A percentile compares a stretch with the other conserved stretches of the same genome.
Conservation (phyloP, 1,140 invertebrate genomes). For the Agraylea sexmaculata region DNA sequence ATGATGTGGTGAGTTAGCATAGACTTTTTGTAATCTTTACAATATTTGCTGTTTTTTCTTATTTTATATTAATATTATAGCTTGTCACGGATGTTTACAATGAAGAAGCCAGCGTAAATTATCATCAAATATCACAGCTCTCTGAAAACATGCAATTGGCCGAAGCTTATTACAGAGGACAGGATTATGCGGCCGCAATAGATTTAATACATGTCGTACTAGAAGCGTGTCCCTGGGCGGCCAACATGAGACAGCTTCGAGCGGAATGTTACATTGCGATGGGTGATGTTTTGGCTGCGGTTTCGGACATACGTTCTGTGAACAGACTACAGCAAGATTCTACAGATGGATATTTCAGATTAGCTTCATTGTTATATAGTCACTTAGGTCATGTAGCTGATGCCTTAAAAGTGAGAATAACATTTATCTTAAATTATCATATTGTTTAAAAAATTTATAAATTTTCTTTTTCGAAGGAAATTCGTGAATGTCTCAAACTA, state of each 20-base stretch:
- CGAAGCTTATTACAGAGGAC: constrained; percentile 50
- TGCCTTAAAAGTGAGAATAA: constrained; percentile 59
- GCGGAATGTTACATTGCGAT: constrained; percentile 69
- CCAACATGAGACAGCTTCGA: constrained; percentile 69
- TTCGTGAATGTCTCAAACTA: constrained; percentile 93
- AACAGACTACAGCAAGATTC: constrained; percentile 87
- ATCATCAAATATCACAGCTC: constrained; percentile 51
- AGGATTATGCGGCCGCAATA: constrained; percentile 60
- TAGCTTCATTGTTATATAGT: constrained; percentile 72
- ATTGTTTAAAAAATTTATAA: not conserved
- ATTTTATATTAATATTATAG: constrained; percentile 38
- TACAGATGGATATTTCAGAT: constrained; percentile 74
- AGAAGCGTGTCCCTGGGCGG: constrained; percentile 85
- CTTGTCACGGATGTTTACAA: constrained; percentile 63
- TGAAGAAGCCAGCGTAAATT: constrained; percentile 55
- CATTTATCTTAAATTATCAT: constrained; percentile 14
- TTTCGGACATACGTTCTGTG: constrained; percentile 79
- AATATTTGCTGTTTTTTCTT: constrained; percentile 9
- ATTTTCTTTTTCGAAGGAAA: constrained; percentile 49
- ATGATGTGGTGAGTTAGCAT: constrained; percentile 62
- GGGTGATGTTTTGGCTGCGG: constrained; percentile 77
- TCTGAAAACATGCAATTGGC: constrained; percentile 55
- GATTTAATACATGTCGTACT: constrained; percentile 59
- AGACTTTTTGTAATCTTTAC: not conserved
- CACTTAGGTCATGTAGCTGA: constrained; percentile 84